A percentile compares a stretch with the other conserved stretches of the same genome.
phyloP scores from a whole-genome alignment of 2,113 vertebrate genomes.

The Apus apus region DNA sequence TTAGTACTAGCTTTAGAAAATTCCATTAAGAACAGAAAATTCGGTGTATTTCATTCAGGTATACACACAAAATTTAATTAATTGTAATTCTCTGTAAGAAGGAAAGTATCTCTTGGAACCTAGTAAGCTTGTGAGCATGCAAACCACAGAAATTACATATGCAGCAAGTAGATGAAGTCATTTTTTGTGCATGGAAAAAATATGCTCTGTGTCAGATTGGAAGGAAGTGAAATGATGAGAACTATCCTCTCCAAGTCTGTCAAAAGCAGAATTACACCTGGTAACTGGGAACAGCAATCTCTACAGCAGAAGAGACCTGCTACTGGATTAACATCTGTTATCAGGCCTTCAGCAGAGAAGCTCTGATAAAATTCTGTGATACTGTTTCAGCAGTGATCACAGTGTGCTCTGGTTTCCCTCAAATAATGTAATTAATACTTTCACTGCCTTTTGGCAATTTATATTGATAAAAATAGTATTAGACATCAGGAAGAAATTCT shows the following conservation, averaged over 20 bases:
- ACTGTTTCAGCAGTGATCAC: background rate
- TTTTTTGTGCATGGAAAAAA: background rate
- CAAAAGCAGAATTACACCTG: constrained; percentile 11
- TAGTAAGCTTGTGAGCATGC: background rate
- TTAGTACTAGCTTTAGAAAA: background rate
- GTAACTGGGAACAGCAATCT: background rate
- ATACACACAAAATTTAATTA: background rate
- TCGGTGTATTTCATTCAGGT: background rate
- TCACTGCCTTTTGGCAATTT: background rate
- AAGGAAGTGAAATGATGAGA: background rate
- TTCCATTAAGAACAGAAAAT: background rate
- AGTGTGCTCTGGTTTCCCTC: background rate
- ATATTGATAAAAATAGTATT: background rate
- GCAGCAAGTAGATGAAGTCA: background rate
- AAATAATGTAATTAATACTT: background rate
- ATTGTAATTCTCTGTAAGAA: background rate
- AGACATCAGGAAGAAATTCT: too few relatives aligned
- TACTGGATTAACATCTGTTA: background rate
- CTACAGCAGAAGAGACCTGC: background rate
- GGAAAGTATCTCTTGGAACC: background rate
- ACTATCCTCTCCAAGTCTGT: background rate
- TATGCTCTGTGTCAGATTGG: background rate
- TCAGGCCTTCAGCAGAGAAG: background rate
- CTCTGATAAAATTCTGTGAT: background rate
- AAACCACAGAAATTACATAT: background rate